These are phyloP conservation scores for Aldrovandia affinis DNA, from an alignment of 2,797 vertebrate species.

Conservation along the genomic window DNA sequence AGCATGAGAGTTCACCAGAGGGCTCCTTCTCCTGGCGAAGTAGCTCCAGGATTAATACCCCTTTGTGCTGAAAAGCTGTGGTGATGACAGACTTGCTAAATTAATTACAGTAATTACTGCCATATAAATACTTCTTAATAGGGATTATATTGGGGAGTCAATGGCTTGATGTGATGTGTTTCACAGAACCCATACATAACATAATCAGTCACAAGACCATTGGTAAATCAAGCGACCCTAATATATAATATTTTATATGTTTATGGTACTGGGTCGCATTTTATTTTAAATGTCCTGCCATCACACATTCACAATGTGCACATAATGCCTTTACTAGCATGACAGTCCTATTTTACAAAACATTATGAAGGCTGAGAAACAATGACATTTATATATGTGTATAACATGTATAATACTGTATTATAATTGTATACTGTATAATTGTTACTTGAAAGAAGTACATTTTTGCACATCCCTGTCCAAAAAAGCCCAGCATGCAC, in stretches of 20 bases:
- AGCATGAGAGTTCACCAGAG: slow-evolving; percentile 60
- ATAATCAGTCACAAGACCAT: slow-evolving; percentile 1
- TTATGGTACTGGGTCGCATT: no score
- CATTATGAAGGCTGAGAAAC: slow-evolving; percentile 12
- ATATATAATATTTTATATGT: neutral
- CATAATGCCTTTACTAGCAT: neutral
- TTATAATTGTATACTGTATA: neutral
- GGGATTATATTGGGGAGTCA: slow-evolving; percentile 12
- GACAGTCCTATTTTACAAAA: neutral
- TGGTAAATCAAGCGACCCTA: neutral
- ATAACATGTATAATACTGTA: neutral
- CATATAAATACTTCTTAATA: slow-evolving; percentile 18
- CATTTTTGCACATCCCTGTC: neutral
- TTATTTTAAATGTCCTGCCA: neutral
- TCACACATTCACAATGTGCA: neutral
- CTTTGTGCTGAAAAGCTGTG: neutral
- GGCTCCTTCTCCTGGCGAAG: neutral
- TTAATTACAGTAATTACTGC: slow-evolving; percentile 21
- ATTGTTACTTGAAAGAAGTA: neutral
- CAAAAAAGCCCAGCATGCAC: neutral
- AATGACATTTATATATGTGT: neutral
- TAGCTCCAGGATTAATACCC: slow-evolving; percentile 21
- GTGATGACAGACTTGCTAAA: slow-evolving; percentile 7
- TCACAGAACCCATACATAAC: neutral
- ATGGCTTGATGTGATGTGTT: neutral